Evolutionary conservation across 2,888 invertebrate species (phyloP).

Genomic region (Apoderus coryli): DNA sequence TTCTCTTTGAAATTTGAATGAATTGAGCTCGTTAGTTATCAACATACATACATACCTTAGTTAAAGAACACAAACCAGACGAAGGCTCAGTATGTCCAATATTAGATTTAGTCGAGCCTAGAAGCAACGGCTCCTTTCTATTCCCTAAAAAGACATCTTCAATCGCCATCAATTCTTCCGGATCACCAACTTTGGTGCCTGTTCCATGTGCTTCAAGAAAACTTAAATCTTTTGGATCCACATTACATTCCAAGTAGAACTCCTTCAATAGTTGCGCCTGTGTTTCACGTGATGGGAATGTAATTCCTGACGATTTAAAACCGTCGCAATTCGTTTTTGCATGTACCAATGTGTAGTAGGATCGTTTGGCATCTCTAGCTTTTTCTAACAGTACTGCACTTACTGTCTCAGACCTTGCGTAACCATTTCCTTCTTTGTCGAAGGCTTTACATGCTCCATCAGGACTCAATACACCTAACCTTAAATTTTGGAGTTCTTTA

Average conservation of each 20-base stretch:
- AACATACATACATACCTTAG: slow-evolving; percentile 54
- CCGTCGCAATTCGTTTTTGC: slow-evolving; percentile 29
- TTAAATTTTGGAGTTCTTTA: slow-evolving; percentile 10
- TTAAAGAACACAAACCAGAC: slow-evolving; percentile 67
- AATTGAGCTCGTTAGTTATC: no score
- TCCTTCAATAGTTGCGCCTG: slow-evolving; percentile 45
- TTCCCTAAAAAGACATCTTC: slow-evolving; percentile 63
- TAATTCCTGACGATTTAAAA: slow-evolving; percentile 27
- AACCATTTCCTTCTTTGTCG: slow-evolving; percentile 70
- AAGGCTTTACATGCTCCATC: slow-evolving; percentile 86
- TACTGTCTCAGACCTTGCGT: slow-evolving; percentile 66
- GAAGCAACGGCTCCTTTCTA: slow-evolving; percentile 51
- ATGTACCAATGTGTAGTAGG: slow-evolving; percentile 34
- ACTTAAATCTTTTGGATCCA: slow-evolving; percentile 52
- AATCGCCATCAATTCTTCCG: slow-evolving; percentile 76
- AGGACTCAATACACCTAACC: slow-evolving; percentile 61
- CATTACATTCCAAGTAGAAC: slow-evolving; percentile 50
- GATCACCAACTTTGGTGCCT: slow-evolving; percentile 71
- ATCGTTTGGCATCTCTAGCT: slow-evolving; percentile 33
- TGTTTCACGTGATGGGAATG: slow-evolving; percentile 32
- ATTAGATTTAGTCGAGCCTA: slow-evolving; percentile 90
- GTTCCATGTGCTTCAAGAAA: slow-evolving; percentile 81
- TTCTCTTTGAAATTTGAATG: no score
- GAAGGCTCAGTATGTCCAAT: slow-evolving; percentile 86
- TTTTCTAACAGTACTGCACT: slow-evolving; percentile 59